Evolutionary conservation across 2,113 vertebrate genomes (phyloP).

Genomic region (Passerina amoena): DNA sequence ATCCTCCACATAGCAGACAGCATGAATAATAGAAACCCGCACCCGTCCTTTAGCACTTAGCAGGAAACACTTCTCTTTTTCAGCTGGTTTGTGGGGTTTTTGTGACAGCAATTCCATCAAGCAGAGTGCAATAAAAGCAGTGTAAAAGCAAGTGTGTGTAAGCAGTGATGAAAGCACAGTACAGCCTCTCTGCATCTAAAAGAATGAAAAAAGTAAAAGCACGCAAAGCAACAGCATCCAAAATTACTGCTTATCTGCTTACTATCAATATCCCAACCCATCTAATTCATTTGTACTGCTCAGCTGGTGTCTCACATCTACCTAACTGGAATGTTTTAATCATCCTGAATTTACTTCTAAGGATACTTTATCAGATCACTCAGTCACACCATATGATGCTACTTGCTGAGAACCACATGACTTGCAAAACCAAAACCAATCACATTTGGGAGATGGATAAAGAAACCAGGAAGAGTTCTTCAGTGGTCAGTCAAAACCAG

Average conservation of each 20-base stretch:
- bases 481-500: slow-evolving; percentile 69
- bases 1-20: neutral
- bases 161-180: neutral
- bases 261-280: neutral
- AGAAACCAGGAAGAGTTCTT: slow-evolving; percentile 74
- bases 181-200: neutral
- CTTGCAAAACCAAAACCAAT: slow-evolving; percentile 1
- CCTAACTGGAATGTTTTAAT: neutral
- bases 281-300: neutral
- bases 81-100: neutral
- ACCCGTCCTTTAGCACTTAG: neutral
- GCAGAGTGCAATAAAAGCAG: slow-evolving; percentile 9
- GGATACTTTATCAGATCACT: slow-evolving; percentile 13
- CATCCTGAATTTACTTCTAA: slow-evolving; percentile 11
- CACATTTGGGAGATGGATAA: slow-evolving; percentile 51
- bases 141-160: neutral
- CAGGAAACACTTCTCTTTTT: neutral
- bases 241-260: neutral
- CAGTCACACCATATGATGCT: neutral
- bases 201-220: neutral
- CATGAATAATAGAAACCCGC: neutral
- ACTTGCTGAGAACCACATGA: slow-evolving; percentile 18
- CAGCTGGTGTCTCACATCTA: neutral
- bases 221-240: neutral
- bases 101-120: neutral